A percentile compares a stretch with the other conserved stretches of the same genome.
phyloP scores from a whole-genome alignment of 2,888 invertebrate genomes.

The Cheilosia vernalis region DNA sequence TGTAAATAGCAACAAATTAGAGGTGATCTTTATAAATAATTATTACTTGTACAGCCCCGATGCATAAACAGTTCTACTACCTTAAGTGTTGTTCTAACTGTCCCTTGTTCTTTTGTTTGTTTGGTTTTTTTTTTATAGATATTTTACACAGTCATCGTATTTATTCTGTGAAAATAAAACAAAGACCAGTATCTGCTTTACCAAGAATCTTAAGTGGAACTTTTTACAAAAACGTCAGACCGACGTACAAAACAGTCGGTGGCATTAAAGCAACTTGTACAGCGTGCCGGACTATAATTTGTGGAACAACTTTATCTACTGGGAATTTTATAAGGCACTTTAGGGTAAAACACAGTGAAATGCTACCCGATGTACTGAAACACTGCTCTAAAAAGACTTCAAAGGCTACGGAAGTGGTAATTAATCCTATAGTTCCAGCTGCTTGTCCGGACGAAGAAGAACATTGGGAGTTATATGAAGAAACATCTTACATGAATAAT shows the following conservation, averaged over 20 bases:
- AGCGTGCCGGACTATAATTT: constrained; percentile 79
- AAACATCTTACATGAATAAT: constrained; percentile 10
- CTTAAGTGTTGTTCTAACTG: neutral
- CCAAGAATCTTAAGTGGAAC: constrained; percentile 81
- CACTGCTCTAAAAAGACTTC: constrained; percentile 19
- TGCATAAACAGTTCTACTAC: no score
- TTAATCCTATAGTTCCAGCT: neutral
- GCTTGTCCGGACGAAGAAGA: neutral
- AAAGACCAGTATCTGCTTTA: constrained; percentile 69
- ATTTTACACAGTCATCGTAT: neutral
- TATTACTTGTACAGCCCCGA: no score
- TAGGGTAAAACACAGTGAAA: constrained; percentile 80
- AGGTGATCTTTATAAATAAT: no score
- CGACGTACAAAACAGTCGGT: constrained; percentile 80
- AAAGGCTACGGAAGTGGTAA: constrained; percentile 11
- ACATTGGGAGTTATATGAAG: neutral
- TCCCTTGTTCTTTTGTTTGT: neutral
- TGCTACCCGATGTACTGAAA: constrained; percentile 73
- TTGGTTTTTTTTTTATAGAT: neutral
- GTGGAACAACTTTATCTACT: constrained; percentile 81
- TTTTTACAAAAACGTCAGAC: constrained; percentile 80
- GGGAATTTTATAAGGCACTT: constrained; percentile 81
- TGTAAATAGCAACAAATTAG: no score
- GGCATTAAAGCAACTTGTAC: constrained; percentile 82
- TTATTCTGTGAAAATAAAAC: constrained; percentile 22